Evolutionary conservation across 2,113 vertebrate genomes (phyloP), one percentile per base, ranked within the genome.

Genomic region (Antechinus flavipes): DNA sequence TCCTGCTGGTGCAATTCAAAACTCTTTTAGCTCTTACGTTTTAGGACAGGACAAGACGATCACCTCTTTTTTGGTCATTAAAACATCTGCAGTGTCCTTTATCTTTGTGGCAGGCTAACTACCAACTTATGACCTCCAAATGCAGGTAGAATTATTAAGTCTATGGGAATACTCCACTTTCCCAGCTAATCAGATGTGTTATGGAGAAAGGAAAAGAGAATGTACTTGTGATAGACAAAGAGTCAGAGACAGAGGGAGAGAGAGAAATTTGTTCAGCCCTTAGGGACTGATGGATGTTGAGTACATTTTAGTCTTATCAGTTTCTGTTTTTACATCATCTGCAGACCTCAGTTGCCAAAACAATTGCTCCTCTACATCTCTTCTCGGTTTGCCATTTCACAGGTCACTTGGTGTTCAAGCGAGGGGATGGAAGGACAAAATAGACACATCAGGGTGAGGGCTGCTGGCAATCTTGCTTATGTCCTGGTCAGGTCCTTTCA

Each of bases 81-180:
- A 94, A 96, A 27, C 89, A 96, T 90, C 97, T 95, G 91, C 97
- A 98, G 95, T 97, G 96, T 96, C 97, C 97, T 98, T 95, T 96
- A 95, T 96, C 97, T 97, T 97, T 0, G 90, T 95, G 97, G 96
- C 97, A 96, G 95, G 95, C 97, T 93, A 96, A 93, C 95, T 98
- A 97, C 97, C 97, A 97, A 93, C 84, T 92, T 94, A 91, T 96
- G 96, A 95, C 95, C 97, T 98, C 92, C 55, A 95, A 94, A 92
- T 96, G 58, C 58, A 96, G 91, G 92, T 95, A 58, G 94, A 98
- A 61, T 97, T 50, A 76, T 94, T 91, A 49, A 84, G 53, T 68
- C 95, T 54, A 95, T 95, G 93, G 58, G 55, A 96, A 47, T 47
- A 90, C 27, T 95, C 22, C 90, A 47, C 12, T 93, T 89, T 91